Base-by-base conservation (phyloP, 2,797 vertebrate genomes). In the Chaenodraco wilsoni region DNA sequence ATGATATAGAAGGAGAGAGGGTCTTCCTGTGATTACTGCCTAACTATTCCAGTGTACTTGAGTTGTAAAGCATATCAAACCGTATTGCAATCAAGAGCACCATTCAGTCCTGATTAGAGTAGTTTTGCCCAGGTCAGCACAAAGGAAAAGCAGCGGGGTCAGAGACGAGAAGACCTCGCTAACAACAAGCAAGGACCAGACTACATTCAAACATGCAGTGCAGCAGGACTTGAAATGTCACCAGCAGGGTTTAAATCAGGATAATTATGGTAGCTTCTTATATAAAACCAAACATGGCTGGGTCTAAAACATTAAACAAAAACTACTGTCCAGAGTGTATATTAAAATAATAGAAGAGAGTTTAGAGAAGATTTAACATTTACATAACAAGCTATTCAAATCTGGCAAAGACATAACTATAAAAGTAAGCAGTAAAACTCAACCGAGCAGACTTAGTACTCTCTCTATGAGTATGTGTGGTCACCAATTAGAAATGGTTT, bases 151-250 rank as follows among this genome's bases (percentile, higher is more conserved):
- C 67, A 81, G 70, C 67, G 9, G 68, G 49, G 68, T 80, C 67
- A 84, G 65, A 87, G 64, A 85, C 58, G 27, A 63, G 71, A 76
- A 67, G 76, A 81, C 79, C 85, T 71, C 9, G 27, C 85, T 68
- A 67, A 86, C 84, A 69, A 87, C 80, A 84, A 77, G 88, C 86
- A 89, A 94, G 87, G 90, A 96, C 95, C 95, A 96, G 91, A 95
- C 91, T 94, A 95, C 95, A 94, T 94, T 90, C 93, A 95, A 72
- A 95, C 97, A 97, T 97, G 97, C 97, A 96, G 92, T 87, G 94
- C 95, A 95, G 94, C 96, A 98, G 96, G 95, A 96, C 97, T 96
- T 97, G 96, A 97, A 96, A 96, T 96, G 88, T 86, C 85, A 84
- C 77, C 90, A 90, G 88, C 89, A 91, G 90, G 83, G 87, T 85